These are phyloP conservation scores for Oryzaephilus surinamensis DNA, from an alignment of 1,140 invertebrate species.

Conservation along the genomic window DNA sequence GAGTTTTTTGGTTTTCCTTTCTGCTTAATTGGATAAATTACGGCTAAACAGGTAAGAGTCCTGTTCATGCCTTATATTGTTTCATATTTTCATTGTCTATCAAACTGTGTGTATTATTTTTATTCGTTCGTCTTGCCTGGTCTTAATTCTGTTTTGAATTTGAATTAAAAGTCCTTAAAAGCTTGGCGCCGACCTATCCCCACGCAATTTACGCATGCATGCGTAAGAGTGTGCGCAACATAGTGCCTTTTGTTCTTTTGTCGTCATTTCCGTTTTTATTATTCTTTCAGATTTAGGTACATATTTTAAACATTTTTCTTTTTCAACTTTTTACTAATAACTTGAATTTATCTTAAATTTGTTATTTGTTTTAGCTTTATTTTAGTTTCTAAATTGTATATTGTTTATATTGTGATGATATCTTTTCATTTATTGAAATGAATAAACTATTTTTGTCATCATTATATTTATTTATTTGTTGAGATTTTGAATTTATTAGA, in stretches of 20 bases:
- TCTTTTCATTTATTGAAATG: too few species aligned
- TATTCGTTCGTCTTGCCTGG: not conserved
- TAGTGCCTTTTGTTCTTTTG: not conserved
- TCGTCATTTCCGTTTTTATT: too few species aligned
- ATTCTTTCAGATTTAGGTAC: too few species aligned
- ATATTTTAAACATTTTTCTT: not conserved
- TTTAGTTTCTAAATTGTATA: too few species aligned
- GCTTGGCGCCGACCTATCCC: slow-evolving; percentile 20
- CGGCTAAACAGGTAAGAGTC: slow-evolving; percentile 31
- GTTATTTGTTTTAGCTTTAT: too few species aligned
- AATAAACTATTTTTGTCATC: too few species aligned
- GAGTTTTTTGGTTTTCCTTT: too few species aligned
- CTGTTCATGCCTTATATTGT: slow-evolving; percentile 26
- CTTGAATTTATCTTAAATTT: too few species aligned
- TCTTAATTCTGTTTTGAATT: slow-evolving; percentile 1
- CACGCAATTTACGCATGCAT: slow-evolving; percentile 21
- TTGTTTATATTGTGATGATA: too few species aligned
- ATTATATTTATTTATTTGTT: too few species aligned
- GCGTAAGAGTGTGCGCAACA: slow-evolving; percentile 18
- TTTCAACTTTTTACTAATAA: too few species aligned
- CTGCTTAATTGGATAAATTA: slow-evolving; percentile 18
- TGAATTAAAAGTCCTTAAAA: slow-evolving; percentile 11
- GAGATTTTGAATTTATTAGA: too few species aligned
- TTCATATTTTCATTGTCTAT: slow-evolving; percentile 10
- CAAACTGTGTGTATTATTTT: not conserved